Conservation (phyloP, 2,888 invertebrate species). For the Parasteatoda lunata region DNA sequence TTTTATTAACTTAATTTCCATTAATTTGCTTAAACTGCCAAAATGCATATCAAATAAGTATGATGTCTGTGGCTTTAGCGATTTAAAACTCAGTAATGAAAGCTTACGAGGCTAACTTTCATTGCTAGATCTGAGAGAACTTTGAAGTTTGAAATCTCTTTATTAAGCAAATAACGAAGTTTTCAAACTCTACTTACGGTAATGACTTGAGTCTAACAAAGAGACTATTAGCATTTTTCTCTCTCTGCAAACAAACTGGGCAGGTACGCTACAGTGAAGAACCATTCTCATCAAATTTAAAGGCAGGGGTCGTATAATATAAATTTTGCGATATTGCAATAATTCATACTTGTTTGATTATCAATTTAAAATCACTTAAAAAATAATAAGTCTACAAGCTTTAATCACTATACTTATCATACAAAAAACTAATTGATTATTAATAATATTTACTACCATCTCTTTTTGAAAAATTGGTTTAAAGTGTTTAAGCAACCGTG, state of each 20-base stretch:
- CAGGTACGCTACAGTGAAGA: slow-evolving; percentile 8
- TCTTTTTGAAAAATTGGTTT: no score
- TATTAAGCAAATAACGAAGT: slow-evolving; percentile 56
- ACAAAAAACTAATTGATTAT: no score
- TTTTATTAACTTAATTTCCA: neutral
- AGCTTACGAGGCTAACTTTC: neutral
- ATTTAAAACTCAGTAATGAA: neutral
- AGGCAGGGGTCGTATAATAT: slow-evolving; percentile 19
- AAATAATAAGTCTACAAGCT: no score
- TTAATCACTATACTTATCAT: no score
- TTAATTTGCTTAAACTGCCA: neutral
- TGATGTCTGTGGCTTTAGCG: neutral
- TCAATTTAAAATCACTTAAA: no score
- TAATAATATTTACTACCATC: no score
- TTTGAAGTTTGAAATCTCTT: slow-evolving; percentile 42
- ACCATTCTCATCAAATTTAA: slow-evolving; percentile 27
- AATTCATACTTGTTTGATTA: no score
- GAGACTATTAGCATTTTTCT: slow-evolving; percentile 52
- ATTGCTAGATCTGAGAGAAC: slow-evolving; percentile 1
- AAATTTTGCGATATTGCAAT: neutral
- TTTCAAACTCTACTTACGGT: slow-evolving; percentile 52
- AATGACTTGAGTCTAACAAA: slow-evolving; percentile 49
- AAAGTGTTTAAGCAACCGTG: no score
- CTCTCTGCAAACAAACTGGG: slow-evolving; percentile 39
- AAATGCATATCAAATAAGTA: neutral